phyloP scores from a whole-genome alignment of 2,113 vertebrate genomes.

The Parus major region DNA sequence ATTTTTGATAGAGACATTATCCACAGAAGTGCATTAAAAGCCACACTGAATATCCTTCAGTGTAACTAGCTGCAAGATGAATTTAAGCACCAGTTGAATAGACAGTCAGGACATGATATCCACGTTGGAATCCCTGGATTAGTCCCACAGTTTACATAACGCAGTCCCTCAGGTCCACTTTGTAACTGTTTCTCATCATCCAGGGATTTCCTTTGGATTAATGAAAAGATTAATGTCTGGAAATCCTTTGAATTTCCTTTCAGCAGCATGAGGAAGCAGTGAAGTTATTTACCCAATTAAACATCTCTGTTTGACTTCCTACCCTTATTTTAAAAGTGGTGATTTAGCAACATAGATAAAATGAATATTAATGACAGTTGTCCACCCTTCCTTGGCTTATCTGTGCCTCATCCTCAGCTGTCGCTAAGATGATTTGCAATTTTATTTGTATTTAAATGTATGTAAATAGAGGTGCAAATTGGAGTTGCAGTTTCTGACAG shows the following conservation, averaged over 20 bases:
- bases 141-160: background rate
- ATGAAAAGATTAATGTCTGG: slow-evolving; percentile 18
- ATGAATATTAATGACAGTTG: background rate
- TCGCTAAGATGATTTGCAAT: background rate
- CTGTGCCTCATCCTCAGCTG: background rate
- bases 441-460: slow-evolving; percentile 21
- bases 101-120: background rate
- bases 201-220: slow-evolving; percentile 32
- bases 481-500: background rate
- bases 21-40: background rate
- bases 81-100: background rate
- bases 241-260: slow-evolving; percentile 33
- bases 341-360: background rate
- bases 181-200: slow-evolving; percentile 23
- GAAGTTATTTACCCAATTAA: slow-evolving; percentile 34
- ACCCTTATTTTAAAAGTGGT: background rate
- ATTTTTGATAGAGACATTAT: background rate
- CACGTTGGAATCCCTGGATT: background rate
- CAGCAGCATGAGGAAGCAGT: background rate
- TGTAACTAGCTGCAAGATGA: background rate
- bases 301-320: background rate
- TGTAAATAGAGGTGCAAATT: background rate
- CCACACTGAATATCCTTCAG: background rate
- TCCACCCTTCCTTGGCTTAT: background rate
- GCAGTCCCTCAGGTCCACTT: background rate